Evolutionary conservation across 1,140 invertebrate species (phyloP).

Genomic region (Nautilus pompilius): DNA sequence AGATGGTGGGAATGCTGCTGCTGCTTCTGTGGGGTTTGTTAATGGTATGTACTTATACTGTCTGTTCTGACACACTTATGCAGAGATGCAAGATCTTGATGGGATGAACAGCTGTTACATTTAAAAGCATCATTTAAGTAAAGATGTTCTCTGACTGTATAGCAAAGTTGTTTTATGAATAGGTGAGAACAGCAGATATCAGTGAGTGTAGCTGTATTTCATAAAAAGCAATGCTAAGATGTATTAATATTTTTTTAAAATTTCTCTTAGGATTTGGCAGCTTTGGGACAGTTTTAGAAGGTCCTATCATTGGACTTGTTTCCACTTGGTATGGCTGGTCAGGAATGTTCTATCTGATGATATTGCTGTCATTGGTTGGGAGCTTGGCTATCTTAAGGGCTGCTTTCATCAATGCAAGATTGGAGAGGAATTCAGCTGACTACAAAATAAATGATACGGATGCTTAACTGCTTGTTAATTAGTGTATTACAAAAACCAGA

Average conservation of each 20-base stretch:
- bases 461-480: too few species aligned
- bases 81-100: not conserved
- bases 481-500: too few species aligned
- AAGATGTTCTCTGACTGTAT: not conserved
- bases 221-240: too few species aligned
- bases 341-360: conserved; percentile 59
- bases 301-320: conserved; percentile 58
- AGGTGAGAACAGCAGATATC: too few species aligned
- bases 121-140: not conserved
- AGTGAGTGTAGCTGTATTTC: too few species aligned
- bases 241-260: too few species aligned
- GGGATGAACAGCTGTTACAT: not conserved
- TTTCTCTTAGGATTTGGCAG: conserved; percentile 56
- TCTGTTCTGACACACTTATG: not conserved
- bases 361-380: conserved; percentile 51
- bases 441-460: too few species aligned
- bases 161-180: not conserved
- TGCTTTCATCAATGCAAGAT: conserved; percentile 27
- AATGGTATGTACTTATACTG: conserved; percentile 36
- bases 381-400: conserved; percentile 47
- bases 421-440: too few species aligned
- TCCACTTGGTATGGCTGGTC: conserved; percentile 57
- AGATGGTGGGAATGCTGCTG: conserved; percentile 55
- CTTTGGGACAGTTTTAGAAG: conserved; percentile 59
- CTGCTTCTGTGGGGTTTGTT: conserved; percentile 57